A percentile compares a stretch with the other conserved stretches of the same genome.
Conservation (phyloP, 2,888 invertebrate genomes). For the Noctua janthe region DNA sequence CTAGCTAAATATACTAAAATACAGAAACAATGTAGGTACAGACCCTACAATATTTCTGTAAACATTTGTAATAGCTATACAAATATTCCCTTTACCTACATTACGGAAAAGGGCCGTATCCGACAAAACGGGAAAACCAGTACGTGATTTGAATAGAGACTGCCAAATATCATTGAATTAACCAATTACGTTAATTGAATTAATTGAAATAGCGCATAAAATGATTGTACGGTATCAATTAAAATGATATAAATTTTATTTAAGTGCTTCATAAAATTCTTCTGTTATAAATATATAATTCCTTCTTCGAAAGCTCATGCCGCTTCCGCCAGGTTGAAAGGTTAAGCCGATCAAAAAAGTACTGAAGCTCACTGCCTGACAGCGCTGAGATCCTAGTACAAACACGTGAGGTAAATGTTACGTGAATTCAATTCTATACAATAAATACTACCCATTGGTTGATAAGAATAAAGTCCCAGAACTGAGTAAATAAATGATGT, state of each 20-base stretch:
- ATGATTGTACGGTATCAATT: conserved; percentile 48
- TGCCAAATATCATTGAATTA: conserved; percentile 47
- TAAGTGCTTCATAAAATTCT: background rate
- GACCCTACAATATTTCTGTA: conserved; percentile 40
- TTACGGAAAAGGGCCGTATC: conserved; percentile 47
- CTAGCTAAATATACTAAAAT: conserved; percentile 8
- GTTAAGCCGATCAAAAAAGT: background rate
- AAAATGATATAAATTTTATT: conserved; percentile 24
- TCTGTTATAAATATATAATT: background rate
- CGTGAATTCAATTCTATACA: background rate
- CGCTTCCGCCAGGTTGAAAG: background rate
- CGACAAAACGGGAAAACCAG: conserved; percentile 53
- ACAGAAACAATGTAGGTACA: conserved; percentile 24
- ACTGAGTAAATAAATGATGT: background rate
- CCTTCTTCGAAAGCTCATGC: background rate
- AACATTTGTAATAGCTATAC: conserved; percentile 35
- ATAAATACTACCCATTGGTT: background rate
- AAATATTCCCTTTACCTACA: conserved; percentile 50
- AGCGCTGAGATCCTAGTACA: background rate
- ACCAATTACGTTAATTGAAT: conserved; percentile 68
- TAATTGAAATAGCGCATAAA: conserved; percentile 67
- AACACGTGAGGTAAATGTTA: no score
- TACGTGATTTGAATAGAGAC: conserved; percentile 68
- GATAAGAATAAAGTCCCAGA: background rate
- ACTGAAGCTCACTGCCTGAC: background rate